These are phyloP conservation scores for Ylistrum balloti DNA, from an alignment of 1,140 invertebrate genomes.

Conservation along the genomic window DNA sequence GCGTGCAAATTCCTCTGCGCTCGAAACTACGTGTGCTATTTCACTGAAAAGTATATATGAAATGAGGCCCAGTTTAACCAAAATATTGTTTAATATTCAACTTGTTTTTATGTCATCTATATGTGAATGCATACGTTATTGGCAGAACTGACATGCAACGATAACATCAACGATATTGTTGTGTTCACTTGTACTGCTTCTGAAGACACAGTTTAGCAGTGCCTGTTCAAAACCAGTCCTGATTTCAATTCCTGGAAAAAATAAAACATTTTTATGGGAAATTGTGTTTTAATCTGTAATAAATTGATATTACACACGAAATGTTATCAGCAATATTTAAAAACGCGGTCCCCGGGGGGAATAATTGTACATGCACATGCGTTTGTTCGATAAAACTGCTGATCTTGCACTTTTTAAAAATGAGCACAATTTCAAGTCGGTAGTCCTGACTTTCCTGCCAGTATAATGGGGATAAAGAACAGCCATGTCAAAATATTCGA, in stretches of 20 bases:
- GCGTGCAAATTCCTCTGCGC: too few species aligned
- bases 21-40: too few species aligned
- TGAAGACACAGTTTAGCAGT: too few species aligned
- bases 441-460: neutral
- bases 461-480: neutral
- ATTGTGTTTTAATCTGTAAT: constrained; percentile 8
- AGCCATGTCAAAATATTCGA: too few species aligned
- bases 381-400: neutral
- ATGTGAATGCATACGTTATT: too few species aligned
- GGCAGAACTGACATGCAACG: too few species aligned
- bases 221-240: neutral
- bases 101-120: too few species aligned
- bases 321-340: constrained; percentile 15
- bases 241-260: neutral
- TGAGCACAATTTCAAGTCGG: neutral
- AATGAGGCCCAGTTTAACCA: too few species aligned
- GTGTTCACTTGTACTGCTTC: too few species aligned
- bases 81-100: too few species aligned
- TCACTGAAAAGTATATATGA: too few species aligned
- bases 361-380: neutral
- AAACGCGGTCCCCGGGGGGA: neutral
- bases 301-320: constrained; percentile 34
- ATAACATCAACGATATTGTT: too few species aligned
- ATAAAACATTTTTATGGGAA: neutral
- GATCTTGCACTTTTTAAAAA: neutral